Percentiles rank a stretch among this genome's conserved stretches.
These are phyloP conservation scores for Lytechinus pictus DNA, from an alignment of 35 echinoderm and acorn worm genomes.

Conservation along the genomic window DNA sequence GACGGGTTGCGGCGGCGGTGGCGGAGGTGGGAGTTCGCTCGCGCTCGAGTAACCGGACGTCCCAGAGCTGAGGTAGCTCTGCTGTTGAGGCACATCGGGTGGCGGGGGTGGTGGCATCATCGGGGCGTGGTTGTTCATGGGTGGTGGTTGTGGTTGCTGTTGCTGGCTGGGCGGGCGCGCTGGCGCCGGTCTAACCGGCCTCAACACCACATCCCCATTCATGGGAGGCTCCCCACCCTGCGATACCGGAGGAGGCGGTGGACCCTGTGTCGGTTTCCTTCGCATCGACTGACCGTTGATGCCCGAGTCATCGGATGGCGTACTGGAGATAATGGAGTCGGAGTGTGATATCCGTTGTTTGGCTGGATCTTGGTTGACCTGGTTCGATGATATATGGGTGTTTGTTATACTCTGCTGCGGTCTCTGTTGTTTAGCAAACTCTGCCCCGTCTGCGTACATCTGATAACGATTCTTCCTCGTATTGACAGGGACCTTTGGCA, in stretches of 20 bases:
- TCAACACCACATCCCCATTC: conserved; percentile 51
- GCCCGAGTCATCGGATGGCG: conserved; percentile 35
- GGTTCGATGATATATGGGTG: conserved; percentile 12
- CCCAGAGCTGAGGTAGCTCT: conserved; percentile 31
- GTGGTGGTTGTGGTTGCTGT: not conserved
- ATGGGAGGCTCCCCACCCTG: conserved; percentile 45
- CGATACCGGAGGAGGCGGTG: conserved; percentile 58
- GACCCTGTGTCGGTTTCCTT: conserved; percentile 20
- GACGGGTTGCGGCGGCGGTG: conserved; percentile 64
- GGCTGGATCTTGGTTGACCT: not conserved
- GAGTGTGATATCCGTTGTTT: conserved; percentile 21
- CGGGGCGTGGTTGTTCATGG: not conserved
- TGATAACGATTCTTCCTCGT: conserved; percentile 16
- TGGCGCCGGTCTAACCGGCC: conserved; percentile 57
- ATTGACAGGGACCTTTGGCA: conserved; percentile 31
- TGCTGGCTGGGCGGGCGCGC: conserved; percentile 47
- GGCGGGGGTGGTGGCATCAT: conserved; percentile 53
- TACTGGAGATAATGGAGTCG: conserved; percentile 30
- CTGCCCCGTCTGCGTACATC: conserved; percentile 34
- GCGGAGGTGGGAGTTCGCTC: conserved; percentile 45
- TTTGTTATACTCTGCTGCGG: conserved; percentile 38
- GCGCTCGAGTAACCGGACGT: conserved; percentile 42
- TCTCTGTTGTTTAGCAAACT: not conserved
- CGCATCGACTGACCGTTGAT: conserved; percentile 41
- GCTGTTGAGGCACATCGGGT: conserved; percentile 40